Conservation (phyloP, 2,888 invertebrate genomes). For the Acleris emargana region DNA sequence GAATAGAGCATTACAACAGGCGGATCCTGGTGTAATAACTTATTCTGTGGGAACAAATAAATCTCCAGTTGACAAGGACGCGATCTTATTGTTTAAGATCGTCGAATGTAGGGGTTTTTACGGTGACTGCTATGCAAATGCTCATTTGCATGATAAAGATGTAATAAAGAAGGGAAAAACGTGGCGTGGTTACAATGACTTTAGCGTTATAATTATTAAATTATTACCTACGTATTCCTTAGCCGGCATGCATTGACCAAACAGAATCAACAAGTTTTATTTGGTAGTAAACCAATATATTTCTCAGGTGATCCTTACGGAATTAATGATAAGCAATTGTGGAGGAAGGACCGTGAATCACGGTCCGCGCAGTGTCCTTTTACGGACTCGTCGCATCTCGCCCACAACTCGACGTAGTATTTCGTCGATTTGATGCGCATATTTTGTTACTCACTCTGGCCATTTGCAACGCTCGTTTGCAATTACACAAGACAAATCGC, state of each 20-base stretch:
- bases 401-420: slow-evolving; percentile 39
- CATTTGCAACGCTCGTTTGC: slow-evolving; percentile 31
- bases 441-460: slow-evolving; percentile 35
- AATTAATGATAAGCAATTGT: slow-evolving; percentile 33
- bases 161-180: slow-evolving; percentile 37
- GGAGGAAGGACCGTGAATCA: slow-evolving; percentile 45
- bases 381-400: slow-evolving; percentile 42
- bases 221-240: neutral
- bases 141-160: slow-evolving; percentile 40
- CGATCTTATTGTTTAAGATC: slow-evolving; percentile 54
- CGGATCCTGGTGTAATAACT: slow-evolving; percentile 42
- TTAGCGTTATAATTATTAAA: neutral
- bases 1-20: slow-evolving; percentile 59
- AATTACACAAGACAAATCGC: slow-evolving; percentile 32
- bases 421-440: slow-evolving; percentile 39
- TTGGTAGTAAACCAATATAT: neutral
- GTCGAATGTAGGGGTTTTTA: slow-evolving; percentile 56
- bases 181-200: slow-evolving; percentile 8
- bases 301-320: slow-evolving; percentile 13
- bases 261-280: neutral
- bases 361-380: slow-evolving; percentile 42
- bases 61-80: slow-evolving; percentile 66
- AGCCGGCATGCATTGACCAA: neutral
- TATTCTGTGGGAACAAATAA: slow-evolving; percentile 69
- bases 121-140: slow-evolving; percentile 37